Evolutionary conservation across 2,113 vertebrate genomes (phyloP).

Genomic region (Alethe castanea): DNA sequence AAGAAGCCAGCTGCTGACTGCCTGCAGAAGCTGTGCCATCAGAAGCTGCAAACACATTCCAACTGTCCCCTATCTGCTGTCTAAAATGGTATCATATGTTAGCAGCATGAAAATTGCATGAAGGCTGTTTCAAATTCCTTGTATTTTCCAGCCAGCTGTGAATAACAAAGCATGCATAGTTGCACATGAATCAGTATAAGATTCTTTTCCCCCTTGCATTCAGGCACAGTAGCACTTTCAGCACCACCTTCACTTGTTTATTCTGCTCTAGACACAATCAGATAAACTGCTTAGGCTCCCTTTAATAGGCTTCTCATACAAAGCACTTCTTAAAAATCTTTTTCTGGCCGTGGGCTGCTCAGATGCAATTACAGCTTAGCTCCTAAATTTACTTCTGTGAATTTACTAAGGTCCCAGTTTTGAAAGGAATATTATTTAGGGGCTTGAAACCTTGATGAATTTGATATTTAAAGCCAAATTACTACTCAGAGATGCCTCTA

Average conservation of each 20-base stretch:
- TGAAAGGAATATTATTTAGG: not conserved
- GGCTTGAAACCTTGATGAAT: not conserved
- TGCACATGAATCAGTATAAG: not conserved
- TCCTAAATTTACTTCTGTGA: not conserved
- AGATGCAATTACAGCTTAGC: not conserved
- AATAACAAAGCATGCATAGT: not conserved
- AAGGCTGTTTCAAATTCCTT: not conserved
- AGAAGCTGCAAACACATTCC: not conserved
- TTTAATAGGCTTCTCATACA: not conserved
- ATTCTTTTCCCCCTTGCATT: not conserved
- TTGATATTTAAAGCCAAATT: not conserved
- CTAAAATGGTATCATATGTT: not conserved
- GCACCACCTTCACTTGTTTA: not conserved
- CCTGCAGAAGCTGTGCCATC: not conserved
- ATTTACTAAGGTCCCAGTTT: not conserved
- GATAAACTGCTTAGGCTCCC: not conserved
- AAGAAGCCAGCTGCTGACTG: not conserved
- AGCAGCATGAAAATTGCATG: not conserved
- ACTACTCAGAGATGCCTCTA: not conserved
- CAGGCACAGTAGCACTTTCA: not conserved
- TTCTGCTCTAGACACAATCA: conserved; percentile 10
- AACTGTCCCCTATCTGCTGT: not conserved
- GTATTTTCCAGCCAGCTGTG: not conserved
- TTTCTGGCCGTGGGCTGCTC: not conserved
- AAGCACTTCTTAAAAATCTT: not conserved